Evolutionary conservation across 2,113 vertebrate species (phyloP), one percentile per base, ranked within the genome.

Genomic region (Pollimyrus isidori): DNA sequence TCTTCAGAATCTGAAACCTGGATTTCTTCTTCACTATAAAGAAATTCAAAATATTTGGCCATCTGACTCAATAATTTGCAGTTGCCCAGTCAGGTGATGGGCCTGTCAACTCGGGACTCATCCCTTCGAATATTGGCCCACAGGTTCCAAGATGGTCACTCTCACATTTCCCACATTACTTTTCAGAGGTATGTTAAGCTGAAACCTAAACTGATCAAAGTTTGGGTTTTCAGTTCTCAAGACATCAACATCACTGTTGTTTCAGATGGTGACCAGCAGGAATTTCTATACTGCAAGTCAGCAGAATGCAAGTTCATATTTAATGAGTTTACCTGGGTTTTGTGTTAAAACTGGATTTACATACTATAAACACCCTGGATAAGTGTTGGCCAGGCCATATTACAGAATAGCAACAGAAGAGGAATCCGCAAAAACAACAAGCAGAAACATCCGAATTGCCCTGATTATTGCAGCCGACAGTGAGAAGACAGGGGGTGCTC

Each of bases 21-120:
- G 96, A 97, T 89, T 97, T 98, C 93, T 97, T 98, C 95, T 97
- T 97, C 91, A 96, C 97, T 97, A 89, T 42, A 84, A 46, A 84
- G 82, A 21, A 84, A 83, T 48, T 46, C 39, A 84, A 84, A 45
- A 48, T 84, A 46, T 48, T n/a, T 48, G 42, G 21, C 45, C 42
- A 7, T 9, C 45, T 48, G 19, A 84, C 23, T 84, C 42, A 23
- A 48, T 45, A 21, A 21, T 87, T 19, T n/a, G 49, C 85, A 45
- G 53, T 69, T 69, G n/a, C 11, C 62, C n/a, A 69, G 62, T 13
- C 62, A 69, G 13, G 62, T 30, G 62, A 69, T 4, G 9, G 62
- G 62, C 62, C n/a, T 26, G n/a, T 26, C 62, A 30, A 30, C 62
- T 69, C 62, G 4, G 9, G 62, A 10, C 62, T 13, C 62, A 30